phyloP scores from a whole-genome alignment of 1,140 invertebrate genomes.

The Brachionus manjavacas region DNA sequence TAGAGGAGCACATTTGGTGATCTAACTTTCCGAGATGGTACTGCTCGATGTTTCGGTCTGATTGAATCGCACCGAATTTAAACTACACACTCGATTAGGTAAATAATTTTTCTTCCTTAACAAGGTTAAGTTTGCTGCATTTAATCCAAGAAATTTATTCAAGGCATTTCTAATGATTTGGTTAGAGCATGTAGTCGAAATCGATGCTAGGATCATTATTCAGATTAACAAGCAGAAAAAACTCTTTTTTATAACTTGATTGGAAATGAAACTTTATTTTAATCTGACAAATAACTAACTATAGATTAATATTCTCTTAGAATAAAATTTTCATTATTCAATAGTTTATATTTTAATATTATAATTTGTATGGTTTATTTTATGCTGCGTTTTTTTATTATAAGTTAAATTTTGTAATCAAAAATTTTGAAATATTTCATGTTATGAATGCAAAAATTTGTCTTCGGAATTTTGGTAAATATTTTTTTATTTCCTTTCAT shows the following conservation, averaged over 20 bases:
- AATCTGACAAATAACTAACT: background rate
- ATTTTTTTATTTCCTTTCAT: background rate
- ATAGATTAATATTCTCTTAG: background rate
- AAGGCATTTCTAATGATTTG: background rate
- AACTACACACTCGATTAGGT: background rate
- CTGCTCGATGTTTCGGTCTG: background rate
- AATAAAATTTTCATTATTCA: background rate
- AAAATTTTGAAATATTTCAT: background rate
- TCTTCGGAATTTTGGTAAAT: background rate
- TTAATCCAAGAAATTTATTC: background rate
- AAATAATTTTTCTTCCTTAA: background rate
- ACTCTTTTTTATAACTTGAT: background rate
- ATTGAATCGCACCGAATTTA: background rate
- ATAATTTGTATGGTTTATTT: slow-evolving; percentile 6
- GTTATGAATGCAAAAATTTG: background rate
- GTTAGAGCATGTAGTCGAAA: background rate
- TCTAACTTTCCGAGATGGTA: background rate
- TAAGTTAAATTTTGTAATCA: background rate
- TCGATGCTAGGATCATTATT: background rate
- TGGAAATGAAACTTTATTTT: background rate
- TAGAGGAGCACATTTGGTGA: background rate
- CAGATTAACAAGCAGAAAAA: background rate
- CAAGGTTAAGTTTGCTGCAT: background rate
- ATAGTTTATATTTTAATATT: slow-evolving; percentile 15
- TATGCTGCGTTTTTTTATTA: background rate